Evolutionary conservation across 1,140 invertebrate species (phyloP), one percentile per base, ranked within the genome.

Genomic region (Euwallacea fornicatus): DNA sequence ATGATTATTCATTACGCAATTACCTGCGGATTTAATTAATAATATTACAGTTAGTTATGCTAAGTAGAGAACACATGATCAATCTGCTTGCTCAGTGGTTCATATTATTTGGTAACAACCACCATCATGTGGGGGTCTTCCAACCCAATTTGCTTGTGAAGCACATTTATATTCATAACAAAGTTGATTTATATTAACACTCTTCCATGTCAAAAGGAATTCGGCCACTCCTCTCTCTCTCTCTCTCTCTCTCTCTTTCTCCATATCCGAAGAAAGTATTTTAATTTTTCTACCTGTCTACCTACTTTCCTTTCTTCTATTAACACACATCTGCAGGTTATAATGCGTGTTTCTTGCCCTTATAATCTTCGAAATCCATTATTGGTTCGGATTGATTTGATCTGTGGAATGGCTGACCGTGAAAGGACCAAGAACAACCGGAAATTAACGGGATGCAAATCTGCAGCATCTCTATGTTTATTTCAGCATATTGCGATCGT

Each of bases 211-310:
- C 9, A 56, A 56, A 56, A 61, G 59, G 59, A 61, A 61, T 61
- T 61, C 59, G 59, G 59, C 59, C 59, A 11, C 59, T 61, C 59
- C 59, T 61, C 33, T 61, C 10, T 50, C 21, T 33, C 21, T 33
- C 21, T 33, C 21, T 33, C 21, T 33, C 21, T 33, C 21, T 33
- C 21, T 33, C 21, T 33, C 21, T 33, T 4, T 33, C 21, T 33
- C 21, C 21, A 50, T 13, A 13, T 6, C 9, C 10, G 42, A 61
- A 61, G 59, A 61, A 61, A 61, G 59, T 61, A 61, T 61, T 61
- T 61, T 61, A 61, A 61, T 61, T 61, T 61, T 61, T 61, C 59
- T 61, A 61, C 59, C 59, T 61, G 59, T 61, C 59, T 61, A 61
- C 59, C 59, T 61, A 61, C 59, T 61, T 61, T 61, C 59, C 59